These are phyloP conservation scores for Microtus pennsylvanicus DNA, from an alignment of 2,113 vertebrate genomes.

Conservation along the genomic window DNA sequence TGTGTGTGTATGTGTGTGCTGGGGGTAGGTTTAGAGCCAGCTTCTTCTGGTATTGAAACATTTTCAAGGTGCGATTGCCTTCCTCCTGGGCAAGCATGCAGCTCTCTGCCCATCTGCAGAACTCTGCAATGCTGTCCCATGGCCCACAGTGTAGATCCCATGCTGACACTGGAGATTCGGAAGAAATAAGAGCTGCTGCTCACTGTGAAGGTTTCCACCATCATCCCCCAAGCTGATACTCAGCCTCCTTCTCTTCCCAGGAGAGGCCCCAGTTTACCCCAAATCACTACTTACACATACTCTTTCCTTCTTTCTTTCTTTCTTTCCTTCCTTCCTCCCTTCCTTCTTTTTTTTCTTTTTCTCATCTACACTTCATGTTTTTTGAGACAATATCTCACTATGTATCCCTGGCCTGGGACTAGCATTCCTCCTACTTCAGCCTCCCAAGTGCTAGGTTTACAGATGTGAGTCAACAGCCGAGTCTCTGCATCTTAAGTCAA, in stretches of 20 bases:
- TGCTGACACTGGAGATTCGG: not conserved
- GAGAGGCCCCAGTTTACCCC: not conserved
- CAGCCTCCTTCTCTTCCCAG: not conserved
- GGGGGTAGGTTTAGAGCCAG: not conserved
- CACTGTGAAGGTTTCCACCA: not conserved
- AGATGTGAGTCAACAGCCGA: too few relatives aligned
- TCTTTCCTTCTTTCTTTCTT: not conserved
- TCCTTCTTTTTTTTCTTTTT: not conserved
- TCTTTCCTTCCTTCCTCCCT: too few relatives aligned
- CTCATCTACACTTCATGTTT: not conserved
- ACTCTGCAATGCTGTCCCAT: not conserved
- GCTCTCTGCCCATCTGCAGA: not conserved
- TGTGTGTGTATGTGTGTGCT: not conserved
- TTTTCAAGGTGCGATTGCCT: not conserved
- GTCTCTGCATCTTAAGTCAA: not conserved
- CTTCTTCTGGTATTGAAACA: not conserved
- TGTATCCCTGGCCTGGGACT: not conserved
- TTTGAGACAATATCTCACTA: not conserved
- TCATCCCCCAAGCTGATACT: not conserved
- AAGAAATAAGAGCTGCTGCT: not conserved
- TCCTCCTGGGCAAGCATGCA: rapidly evolving
- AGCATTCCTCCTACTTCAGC: not conserved
- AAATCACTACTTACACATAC: not conserved
- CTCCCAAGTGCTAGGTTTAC: not conserved
- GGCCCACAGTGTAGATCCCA: rapidly evolving